These are phyloP conservation scores for Melanargia galathea DNA, from an alignment of 2,888 invertebrate species.

Conservation along the genomic window DNA sequence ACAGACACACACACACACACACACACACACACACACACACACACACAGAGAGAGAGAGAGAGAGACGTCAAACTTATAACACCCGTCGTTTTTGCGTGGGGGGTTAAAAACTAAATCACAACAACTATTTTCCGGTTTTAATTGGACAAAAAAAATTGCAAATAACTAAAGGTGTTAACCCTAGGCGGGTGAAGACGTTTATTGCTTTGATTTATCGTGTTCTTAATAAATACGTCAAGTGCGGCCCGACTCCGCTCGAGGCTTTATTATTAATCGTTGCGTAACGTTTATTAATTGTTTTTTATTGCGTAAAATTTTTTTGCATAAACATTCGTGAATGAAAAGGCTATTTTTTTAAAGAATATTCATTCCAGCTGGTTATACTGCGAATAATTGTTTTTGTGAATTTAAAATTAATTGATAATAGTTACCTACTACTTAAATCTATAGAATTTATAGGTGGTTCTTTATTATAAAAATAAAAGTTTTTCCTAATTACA, in stretches of 20 bases:
- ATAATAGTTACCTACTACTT: no score
- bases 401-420: neutral
- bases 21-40: no score
- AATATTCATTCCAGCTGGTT: constrained; percentile 30
- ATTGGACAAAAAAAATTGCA: no score
- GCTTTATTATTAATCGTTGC: constrained; percentile 61
- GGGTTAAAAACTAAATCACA: no score
- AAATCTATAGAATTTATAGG: constrained; percentile 1
- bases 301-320: constrained; percentile 33
- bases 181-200: constrained; percentile 46
- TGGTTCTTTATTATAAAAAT: neutral
- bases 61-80: no score
- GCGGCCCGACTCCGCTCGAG: constrained; percentile 54
- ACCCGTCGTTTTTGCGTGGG: no score
- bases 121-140: no score
- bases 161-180: constrained; percentile 14
- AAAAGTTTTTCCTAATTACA: neutral
- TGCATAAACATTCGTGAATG: constrained; percentile 38
- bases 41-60: no score
- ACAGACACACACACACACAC: no score
- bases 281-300: constrained; percentile 55
- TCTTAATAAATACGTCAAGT: constrained; percentile 77
- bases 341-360: constrained; percentile 12
- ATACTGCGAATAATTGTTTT: constrained; percentile 11
- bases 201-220: constrained; percentile 73